A percentile compares a stretch with the other conserved stretches of the same genome.
phyloP scores from a whole-genome alignment of 2,797 vertebrate species.

The Sciaenops ocellatus region DNA sequence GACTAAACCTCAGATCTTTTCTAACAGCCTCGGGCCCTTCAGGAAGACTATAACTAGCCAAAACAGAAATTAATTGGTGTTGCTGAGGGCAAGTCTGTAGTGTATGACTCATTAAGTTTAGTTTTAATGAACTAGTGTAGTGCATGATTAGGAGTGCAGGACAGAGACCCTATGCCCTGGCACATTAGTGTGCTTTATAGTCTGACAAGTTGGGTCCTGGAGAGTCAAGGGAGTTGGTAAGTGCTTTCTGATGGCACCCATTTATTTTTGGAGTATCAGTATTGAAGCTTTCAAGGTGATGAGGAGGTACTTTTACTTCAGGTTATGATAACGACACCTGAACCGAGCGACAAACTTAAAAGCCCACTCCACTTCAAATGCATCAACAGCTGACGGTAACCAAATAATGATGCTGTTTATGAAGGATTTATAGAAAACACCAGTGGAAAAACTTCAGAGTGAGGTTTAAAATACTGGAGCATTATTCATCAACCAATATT shows the following conservation, averaged over 20 bases:
- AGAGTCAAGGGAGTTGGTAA: conserved; percentile 14
- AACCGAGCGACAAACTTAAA: conserved; percentile 23
- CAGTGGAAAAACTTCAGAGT: conserved; percentile 22
- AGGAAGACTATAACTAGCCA: conserved; percentile 50
- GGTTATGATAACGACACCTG: conserved; percentile 1
- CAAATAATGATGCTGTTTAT: conserved; percentile 53
- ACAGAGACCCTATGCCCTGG: conserved; percentile 57
- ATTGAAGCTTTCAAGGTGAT: conserved; percentile 34
- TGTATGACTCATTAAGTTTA: conserved; percentile 70
- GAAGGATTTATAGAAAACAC: conserved; percentile 35
- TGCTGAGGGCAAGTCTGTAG: conserved; percentile 51
- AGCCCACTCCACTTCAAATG: conserved; percentile 29
- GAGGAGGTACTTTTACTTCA: conserved; percentile 8
- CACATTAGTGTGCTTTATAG: conserved; percentile 65
- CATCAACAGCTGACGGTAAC: conserved; percentile 37
- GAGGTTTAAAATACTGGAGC: conserved; percentile 1
- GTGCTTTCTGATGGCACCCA: conserved; percentile 31
- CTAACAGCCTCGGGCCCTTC: conserved; percentile 39
- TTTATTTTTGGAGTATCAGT: conserved; percentile 39
- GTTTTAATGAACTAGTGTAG: conserved; percentile 73
- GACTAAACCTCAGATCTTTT: conserved; percentile 54
- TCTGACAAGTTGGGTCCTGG: conserved; percentile 45
- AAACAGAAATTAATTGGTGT: conserved; percentile 74
- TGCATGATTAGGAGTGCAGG: conserved; percentile 68
- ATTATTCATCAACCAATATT: conserved; percentile 49